Conservation (phyloP, 2,113 vertebrate species). For the Pleuronectes platessa region DNA sequence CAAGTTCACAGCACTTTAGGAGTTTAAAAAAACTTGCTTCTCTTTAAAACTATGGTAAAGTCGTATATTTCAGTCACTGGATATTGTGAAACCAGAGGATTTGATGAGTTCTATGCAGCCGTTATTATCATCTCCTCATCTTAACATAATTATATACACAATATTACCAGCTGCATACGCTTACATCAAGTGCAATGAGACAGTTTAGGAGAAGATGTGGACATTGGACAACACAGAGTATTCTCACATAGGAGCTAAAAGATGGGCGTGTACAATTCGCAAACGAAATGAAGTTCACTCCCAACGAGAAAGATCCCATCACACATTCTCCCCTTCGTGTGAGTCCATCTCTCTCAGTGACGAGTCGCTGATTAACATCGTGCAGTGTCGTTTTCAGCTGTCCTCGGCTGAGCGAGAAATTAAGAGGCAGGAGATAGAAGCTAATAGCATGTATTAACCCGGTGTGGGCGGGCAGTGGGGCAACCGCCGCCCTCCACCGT, state of each 20-base stretch:
- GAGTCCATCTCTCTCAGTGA: slow-evolving; percentile 60
- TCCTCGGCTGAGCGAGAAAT: slow-evolving; percentile 74
- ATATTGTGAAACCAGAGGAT: not conserved
- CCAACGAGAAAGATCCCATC: slow-evolving; percentile 6
- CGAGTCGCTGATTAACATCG: slow-evolving; percentile 69
- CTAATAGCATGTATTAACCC: slow-evolving; percentile 81
- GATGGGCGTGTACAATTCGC: not conserved
- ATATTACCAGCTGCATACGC: not conserved
- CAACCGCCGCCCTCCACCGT: slow-evolving; percentile 37
- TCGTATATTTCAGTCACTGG: not conserved
- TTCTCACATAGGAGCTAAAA: no score
- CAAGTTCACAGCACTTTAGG: not conserved
- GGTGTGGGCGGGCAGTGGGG: slow-evolving; percentile 63
- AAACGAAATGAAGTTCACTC: slow-evolving; percentile 3
- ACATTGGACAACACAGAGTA: no score
- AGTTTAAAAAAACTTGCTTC: not conserved
- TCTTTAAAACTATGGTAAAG: not conserved
- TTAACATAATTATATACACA: not conserved
- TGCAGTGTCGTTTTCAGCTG: slow-evolving; percentile 55
- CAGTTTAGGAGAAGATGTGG: not conserved
- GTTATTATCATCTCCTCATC: not conserved
- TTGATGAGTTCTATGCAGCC: not conserved
- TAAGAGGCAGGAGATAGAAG: slow-evolving; percentile 74
- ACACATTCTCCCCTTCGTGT: slow-evolving; percentile 32
- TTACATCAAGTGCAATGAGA: not conserved